These are phyloP conservation scores for Alexandromys fortis DNA, from an alignment of 2,113 vertebrate genomes.

Conservation along the genomic window DNA sequence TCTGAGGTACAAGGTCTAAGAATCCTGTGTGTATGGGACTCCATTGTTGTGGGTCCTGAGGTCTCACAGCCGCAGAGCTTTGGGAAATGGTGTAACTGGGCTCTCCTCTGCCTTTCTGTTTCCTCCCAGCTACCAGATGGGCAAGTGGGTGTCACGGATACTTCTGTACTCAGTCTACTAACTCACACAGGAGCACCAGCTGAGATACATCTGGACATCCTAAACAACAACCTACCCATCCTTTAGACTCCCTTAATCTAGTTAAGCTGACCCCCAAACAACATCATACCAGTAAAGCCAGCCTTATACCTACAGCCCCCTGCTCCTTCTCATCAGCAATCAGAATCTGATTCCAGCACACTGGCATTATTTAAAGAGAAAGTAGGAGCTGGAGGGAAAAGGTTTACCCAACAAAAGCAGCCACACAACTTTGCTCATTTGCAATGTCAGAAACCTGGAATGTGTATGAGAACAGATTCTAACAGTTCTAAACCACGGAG, in stretches of 20 bases:
- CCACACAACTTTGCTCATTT: slow-evolving; percentile 44
- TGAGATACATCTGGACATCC: neutral
- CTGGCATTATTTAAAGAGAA: neutral
- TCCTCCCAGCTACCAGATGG: neutral
- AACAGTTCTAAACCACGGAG: slow-evolving; percentile 11
- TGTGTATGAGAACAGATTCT: slow-evolving; percentile 34
- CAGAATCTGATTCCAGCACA: neutral
- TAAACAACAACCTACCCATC: neutral
- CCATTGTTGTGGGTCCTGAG: neutral
- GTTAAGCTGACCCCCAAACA: neutral
- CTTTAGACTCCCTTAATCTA: neutral
- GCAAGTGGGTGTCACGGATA: neutral
- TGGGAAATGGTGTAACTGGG: neutral
- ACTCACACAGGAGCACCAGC: neutral
- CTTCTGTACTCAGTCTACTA: neutral
- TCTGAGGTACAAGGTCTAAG: neutral
- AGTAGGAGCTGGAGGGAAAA: neutral
- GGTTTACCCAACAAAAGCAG: slow-evolving; percentile 34
- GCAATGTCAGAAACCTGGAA: neutral
- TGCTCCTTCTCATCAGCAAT: neutral
- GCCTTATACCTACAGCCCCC: neutral
- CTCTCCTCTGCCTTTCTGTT: neutral
- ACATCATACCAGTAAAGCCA: neutral
- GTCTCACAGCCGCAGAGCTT: neutral
- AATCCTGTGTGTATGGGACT: neutral